Base-by-base conservation (phyloP, 2,888 invertebrate genomes). In the Brachypterus glaber region DNA sequence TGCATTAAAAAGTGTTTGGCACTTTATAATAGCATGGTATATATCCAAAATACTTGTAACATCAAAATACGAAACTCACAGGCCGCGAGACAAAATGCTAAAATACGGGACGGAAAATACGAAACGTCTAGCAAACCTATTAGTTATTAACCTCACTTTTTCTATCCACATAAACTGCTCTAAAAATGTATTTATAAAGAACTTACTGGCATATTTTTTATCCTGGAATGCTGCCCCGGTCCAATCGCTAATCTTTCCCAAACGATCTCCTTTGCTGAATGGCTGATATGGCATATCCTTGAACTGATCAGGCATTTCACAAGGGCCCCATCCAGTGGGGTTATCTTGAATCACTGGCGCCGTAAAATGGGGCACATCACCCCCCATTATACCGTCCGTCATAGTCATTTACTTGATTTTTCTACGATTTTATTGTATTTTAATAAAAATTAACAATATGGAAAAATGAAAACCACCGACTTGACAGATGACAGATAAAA, bases 191-290 rank as follows among this genome's bases (percentile, higher is more conserved):
- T 21, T 21, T 7, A 21, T 7, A 14, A 12, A 26, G 37, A 5
- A 72, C 82, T 74, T 70, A 87, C 87, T 89, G 49, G 86, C 80
- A 64, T 91, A 91, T 69, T 96, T 86, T 54, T 93, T 89, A 60
- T 98, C 95, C 57, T 89, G 89, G 54, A 83, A 84, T 1, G 84
- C 82, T 3, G 88, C 84, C 40, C 91, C 89, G 36, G 95, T 96
- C 98, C 98, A 98, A 63, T 98, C 98, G 57, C 96, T 92, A 54
- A 96, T 96, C 76, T 97, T 97, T 53, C 98, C 98, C 49, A 98
- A 74, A 52, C 96, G 82, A 67, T 98, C 97, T 44, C 92, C 92
- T 70, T 98, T 99, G 52, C 96, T 93, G 66, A 96, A 99, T 26
- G 96, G 96, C 69, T 98, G 97, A 68, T 97, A 99, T 7, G 97